These are phyloP conservation scores for Tympanoctomys barrerae DNA, from an alignment of 2,797 vertebrate species.

Conservation along the genomic window DNA sequence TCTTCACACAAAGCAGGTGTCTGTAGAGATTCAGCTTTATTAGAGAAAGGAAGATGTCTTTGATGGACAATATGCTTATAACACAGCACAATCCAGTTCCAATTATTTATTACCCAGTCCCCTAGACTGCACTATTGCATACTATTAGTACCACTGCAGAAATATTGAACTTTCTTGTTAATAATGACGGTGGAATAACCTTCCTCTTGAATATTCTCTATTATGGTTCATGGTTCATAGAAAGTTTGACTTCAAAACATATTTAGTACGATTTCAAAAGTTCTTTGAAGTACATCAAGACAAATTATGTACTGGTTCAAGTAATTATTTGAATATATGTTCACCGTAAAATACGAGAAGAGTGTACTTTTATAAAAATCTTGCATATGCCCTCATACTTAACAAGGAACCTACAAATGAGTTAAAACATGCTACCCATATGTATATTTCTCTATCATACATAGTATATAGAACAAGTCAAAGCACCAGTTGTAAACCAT, in stretches of 20 bases:
- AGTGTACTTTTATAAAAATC: too few relatives aligned
- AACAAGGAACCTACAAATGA: neutral
- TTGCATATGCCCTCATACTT: neutral
- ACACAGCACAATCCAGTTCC: neutral
- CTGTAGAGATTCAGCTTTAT: too few relatives aligned
- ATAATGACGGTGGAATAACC: neutral
- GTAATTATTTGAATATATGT: neutral
- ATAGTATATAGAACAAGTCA: neutral
- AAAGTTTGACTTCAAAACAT: too few relatives aligned
- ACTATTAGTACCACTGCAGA: neutral
- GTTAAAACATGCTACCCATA: too few relatives aligned
- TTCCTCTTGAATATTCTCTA: too few relatives aligned
- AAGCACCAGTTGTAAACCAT: neutral
- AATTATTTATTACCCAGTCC: neutral
- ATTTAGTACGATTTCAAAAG: neutral
- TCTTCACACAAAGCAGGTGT: too few relatives aligned
- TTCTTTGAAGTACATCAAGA: too few relatives aligned
- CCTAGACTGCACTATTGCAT: neutral
- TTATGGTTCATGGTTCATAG: neutral
- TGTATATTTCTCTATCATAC: neutral
- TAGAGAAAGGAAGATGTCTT: too few relatives aligned
- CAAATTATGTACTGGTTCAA: too few relatives aligned
- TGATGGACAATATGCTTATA: neutral
- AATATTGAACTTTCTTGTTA: neutral
- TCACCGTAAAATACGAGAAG: too few relatives aligned